Conservation (phyloP, 2,113 vertebrate species). For the Centropus bengalensis region DNA sequence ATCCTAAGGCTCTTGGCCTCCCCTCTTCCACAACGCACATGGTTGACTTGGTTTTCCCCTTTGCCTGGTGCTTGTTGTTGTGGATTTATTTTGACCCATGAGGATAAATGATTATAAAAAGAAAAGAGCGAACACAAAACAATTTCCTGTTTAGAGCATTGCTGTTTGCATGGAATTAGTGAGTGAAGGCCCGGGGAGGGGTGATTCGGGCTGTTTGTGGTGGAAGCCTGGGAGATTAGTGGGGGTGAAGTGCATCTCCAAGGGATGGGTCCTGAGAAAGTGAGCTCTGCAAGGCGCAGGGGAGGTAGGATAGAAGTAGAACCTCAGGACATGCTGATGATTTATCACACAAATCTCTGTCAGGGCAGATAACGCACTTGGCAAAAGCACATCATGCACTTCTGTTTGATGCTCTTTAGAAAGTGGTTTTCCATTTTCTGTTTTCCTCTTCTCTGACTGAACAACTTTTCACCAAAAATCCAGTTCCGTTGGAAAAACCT, state of each 20-base stretch:
- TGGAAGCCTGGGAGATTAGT: background rate
- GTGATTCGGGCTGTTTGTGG: background rate
- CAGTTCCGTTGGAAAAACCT: background rate
- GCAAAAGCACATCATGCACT: background rate
- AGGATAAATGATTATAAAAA: conserved; percentile 23
- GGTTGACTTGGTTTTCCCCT: background rate
- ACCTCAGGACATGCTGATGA: background rate
- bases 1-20: background rate
- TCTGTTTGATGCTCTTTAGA: background rate
- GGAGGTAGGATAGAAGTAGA: background rate
- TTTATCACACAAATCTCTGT: background rate
- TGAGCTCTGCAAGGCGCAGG: background rate
- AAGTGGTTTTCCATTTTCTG: background rate
- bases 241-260: background rate
- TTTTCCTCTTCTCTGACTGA: background rate
- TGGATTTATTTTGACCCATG: conserved; percentile 24
- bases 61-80: conserved; percentile 32
- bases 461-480: background rate
- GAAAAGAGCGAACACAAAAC: background rate
- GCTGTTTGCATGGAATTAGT: conserved; percentile 6
- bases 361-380: background rate
- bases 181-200: background rate
- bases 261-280: background rate
- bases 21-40: background rate
- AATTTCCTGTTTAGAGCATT: conserved; percentile 29